Percentiles rank a stretch among this genome's conserved stretches.
Conservation (phyloP, 2,113 vertebrate species). For the Chitala chitala region DNA sequence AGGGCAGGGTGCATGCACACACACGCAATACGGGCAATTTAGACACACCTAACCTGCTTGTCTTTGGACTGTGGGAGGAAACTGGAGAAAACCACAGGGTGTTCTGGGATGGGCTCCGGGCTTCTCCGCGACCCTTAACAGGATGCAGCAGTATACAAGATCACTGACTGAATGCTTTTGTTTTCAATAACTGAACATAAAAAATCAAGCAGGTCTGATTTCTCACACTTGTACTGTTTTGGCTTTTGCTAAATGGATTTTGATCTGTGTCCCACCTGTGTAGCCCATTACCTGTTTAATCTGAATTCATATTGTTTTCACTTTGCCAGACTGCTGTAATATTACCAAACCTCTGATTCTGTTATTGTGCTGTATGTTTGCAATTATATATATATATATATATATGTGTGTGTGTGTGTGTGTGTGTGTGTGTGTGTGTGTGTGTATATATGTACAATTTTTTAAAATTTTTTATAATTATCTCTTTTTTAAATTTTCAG, state of each 20-base stretch:
- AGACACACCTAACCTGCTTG: too few species aligned
- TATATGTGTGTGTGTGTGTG: background rate
- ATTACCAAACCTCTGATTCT: too few species aligned
- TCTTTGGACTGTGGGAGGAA: too few species aligned
- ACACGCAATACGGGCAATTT: background rate
- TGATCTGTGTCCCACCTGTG: background rate
- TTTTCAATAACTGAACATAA: background rate
- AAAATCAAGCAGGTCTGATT: background rate
- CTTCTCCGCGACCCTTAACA: too few species aligned
- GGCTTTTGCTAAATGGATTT: background rate
- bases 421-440: background rate
- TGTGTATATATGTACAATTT: background rate
- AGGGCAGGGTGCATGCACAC: background rate
- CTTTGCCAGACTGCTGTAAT: too few species aligned
- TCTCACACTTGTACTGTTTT: background rate
- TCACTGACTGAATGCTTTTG: background rate
- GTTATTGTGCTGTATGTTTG: background rate
- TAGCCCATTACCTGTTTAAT: too few species aligned
- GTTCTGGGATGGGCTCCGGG: too few species aligned
- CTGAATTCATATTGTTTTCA: too few species aligned
- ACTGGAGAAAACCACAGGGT: too few species aligned
- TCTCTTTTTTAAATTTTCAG: conserved; percentile 47
- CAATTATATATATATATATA: background rate
- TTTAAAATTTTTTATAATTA: background rate
- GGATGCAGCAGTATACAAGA: too few species aligned